Base-by-base conservation (phyloP, 2,113 vertebrate genomes). In the Parus major region DNA sequence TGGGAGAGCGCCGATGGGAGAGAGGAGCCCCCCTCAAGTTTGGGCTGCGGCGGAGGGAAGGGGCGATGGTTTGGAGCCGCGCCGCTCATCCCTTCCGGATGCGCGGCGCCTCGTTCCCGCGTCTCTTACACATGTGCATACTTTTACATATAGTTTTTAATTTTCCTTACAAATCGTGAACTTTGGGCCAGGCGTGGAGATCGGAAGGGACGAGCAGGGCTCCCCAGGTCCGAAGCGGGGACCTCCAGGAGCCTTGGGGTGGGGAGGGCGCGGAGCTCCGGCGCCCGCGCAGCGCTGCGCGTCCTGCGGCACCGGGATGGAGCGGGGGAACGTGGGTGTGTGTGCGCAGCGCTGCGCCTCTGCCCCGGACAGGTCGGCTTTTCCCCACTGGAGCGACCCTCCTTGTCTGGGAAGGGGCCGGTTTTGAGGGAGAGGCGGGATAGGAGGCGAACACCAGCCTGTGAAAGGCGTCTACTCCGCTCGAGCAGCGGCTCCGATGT, bases 91-190 rank as follows among this genome's bases (percentile, higher is more conserved):
- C 52, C 9, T 35, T 7, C 44, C 21, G 16, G 16, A 8, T 6
- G 61, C 77, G 81, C 61, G 12, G 29, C 42, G 41, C 61, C 66
- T 15, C n/a, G 3, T 20, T 33, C 28, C 28, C 15, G 8, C 5
- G 47, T 7, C 22, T 10, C 25, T 31, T 31, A 7, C 1, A 4
- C 17, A 0, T 2, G 1, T 1, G 0, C 3, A 0, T 1, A 4
- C 39, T 10, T 17, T 1, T 9, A 8, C 23, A 2, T 2, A 8
- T 1, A 4, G 11, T 9, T 23, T 10, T 66, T 86, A 3, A 39
- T 86, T 92, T 85, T n/a, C 28, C 23, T n/a, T 17, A 7, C 55
- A 68, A 96, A 91, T 94, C 55, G 69, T 82, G 56, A 83, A 91
- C 80, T 63, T 49, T 7, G 68, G 18, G 66, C 39, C 47, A 60